These are phyloP conservation scores for Brachionus koreanus DNA, from an alignment of 1,140 invertebrate species.

Conservation along the genomic window DNA sequence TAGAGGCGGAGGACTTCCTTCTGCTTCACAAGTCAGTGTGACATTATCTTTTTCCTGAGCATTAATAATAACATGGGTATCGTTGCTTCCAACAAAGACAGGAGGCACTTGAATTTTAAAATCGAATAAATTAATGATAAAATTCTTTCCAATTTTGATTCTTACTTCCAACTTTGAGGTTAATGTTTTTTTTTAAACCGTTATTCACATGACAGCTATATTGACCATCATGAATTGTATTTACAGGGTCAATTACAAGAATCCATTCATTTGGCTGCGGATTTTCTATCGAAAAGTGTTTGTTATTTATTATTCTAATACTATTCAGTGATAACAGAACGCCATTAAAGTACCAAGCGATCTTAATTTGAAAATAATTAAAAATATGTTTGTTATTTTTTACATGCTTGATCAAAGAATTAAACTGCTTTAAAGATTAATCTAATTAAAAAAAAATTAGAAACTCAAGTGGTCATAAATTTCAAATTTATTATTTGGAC, in stretches of 20 bases:
- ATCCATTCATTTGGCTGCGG: constrained; percentile 18
- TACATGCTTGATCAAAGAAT: not conserved
- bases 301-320: constrained; percentile 34
- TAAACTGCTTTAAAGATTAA: not conserved
- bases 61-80: constrained; percentile 37
- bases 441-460: not conserved
- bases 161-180: constrained; percentile 29
- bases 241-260: constrained; percentile 22
- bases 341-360: constrained; percentile 43
- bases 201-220: constrained; percentile 36
- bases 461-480: constrained; percentile 36
- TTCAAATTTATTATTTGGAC: constrained; percentile 30
- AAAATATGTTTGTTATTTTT: not conserved
- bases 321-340: constrained; percentile 12
- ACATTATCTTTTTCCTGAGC: constrained; percentile 12
- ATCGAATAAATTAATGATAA: not conserved
- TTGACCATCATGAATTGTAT: constrained; percentile 4
- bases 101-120: constrained; percentile 12
- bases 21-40: constrained; percentile 31
- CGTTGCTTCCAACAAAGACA: constrained; percentile 11
- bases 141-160: not conserved
- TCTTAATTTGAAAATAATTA: constrained; percentile 24
- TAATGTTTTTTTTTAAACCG: constrained; percentile 18
- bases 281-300: constrained; percentile 19
- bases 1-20: constrained; percentile 5